Percentiles rank a stretch among this genome's conserved stretches.
phyloP scores from a whole-genome alignment of 2,888 invertebrate species.

The Lumbricus terrestris region DNA sequence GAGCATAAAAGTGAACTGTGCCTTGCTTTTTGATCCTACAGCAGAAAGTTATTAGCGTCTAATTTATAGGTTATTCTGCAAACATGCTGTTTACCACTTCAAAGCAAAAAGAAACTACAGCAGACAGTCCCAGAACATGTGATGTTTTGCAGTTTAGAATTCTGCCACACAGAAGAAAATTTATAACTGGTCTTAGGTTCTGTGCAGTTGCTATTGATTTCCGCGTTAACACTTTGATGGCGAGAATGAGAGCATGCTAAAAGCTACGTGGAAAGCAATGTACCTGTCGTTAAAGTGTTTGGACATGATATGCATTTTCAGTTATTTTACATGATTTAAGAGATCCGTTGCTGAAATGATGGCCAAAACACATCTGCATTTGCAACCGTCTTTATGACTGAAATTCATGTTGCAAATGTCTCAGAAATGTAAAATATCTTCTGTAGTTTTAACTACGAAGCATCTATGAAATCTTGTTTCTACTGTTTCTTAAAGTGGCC shows the following conservation, averaged over 20 bases:
- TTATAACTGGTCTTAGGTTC: background rate
- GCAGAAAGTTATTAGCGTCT: background rate
- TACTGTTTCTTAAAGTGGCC: background rate
- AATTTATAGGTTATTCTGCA: background rate
- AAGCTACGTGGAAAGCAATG: too few relatives aligned
- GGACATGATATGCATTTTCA: background rate
- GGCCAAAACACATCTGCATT: background rate
- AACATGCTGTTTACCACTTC: background rate
- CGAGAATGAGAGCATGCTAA: too few relatives aligned
- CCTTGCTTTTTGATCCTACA: background rate
- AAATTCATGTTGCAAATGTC: background rate
- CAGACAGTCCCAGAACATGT: background rate
- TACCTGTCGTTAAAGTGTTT: too few relatives aligned
- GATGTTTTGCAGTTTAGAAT: background rate
- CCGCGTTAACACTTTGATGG: background rate
- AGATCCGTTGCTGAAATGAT: background rate
- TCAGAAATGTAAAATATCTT: background rate
- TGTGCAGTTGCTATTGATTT: background rate
- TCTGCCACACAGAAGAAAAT: background rate
- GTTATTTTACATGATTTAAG: background rate
- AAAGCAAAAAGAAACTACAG: background rate
- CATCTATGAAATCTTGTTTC: background rate
- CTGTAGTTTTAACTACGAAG: background rate
- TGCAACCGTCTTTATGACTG: background rate
- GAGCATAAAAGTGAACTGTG: background rate